Base-by-base conservation (phyloP, 2,888 invertebrate genomes). In the Ormyrus labotus region DNA sequence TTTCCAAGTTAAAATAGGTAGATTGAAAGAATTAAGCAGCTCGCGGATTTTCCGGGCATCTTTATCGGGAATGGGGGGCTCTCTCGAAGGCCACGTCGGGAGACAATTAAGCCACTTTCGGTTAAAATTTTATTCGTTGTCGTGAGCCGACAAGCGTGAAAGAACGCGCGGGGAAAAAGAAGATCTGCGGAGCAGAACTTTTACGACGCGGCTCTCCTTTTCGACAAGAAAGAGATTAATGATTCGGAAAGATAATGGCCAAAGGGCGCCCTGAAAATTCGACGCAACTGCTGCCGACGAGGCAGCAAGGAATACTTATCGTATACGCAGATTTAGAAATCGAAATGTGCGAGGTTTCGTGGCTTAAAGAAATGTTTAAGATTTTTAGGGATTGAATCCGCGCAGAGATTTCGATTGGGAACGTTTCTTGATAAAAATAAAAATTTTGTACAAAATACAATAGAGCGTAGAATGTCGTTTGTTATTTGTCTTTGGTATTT, bases 221-320 rank as follows among this genome's bases (percentile, higher is more conserved):
- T 81, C 81, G 79, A 57, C 80, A 83, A 82, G 79, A 81, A 78
- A 81, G 81, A 83, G 85, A 85, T 85, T 84, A 86, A 86, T 85
- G 86, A 84, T 85, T 83, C 81, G 85, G 84, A 85, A 87, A 86
- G 85, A 86, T 86, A 87, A 87, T 85, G 85, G 67, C 45, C 64
- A 7, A 45, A 55, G 63, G 70, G 67, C 70, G 53, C 64, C 57
- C 58, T 10, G 64, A 57, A 80, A 61, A 67, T 76, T 61, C 67
- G 48, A 45, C 63, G 9, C 10, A 70, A 50, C 8, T 45, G 34
- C 58, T 57, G 8, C 10, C 10, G 19, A 63, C 4, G 55, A 51
- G 48, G 57, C 47, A 58, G 68, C 34, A 13, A 51, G 57, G 55
- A 67, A 34, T 34, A 4, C 34, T 65, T 61, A 74, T 74, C 61